Percentiles rank a stretch among this genome's conserved stretches.
These are phyloP conservation scores for Heliconius hermathena DNA, from an alignment of 1,140 invertebrate genomes.

Conservation along the genomic window DNA sequence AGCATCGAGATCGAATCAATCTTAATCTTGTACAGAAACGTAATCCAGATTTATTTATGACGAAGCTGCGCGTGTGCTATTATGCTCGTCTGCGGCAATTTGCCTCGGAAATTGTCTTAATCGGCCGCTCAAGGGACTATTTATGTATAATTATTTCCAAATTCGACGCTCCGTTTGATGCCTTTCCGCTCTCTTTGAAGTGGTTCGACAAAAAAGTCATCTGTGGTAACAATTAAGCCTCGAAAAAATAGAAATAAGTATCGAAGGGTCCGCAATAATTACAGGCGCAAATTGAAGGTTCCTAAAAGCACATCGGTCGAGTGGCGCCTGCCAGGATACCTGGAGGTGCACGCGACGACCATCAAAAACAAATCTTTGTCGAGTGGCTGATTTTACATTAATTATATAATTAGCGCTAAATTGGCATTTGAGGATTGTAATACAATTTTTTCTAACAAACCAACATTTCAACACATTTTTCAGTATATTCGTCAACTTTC, in stretches of 20 bases:
- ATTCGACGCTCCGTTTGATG: constrained; percentile 81
- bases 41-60: constrained; percentile 82
- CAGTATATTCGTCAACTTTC: not conserved
- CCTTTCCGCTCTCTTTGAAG: constrained; percentile 81
- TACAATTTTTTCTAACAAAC: not conserved
- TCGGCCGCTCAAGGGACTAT: constrained; percentile 82
- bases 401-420: constrained; percentile 17
- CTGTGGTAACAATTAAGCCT: constrained; percentile 80
- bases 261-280: constrained; percentile 81
- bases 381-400: constrained; percentile 35
- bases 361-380: constrained; percentile 51
- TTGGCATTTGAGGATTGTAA: not conserved
- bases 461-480: not conserved
- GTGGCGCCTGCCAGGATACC: constrained; percentile 72
- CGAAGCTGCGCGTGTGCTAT: constrained; percentile 77
- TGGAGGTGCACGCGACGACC: constrained; percentile 60
- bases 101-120: constrained; percentile 81
- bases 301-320: constrained; percentile 64
- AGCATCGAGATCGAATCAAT: constrained; percentile 80
- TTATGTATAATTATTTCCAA: constrained; percentile 82
- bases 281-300: constrained; percentile 80
- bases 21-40: constrained; percentile 80
- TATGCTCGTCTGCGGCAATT: constrained; percentile 81
- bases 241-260: constrained; percentile 81
- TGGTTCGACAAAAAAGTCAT: constrained; percentile 81